A percentile compares a stretch with the other conserved stretches of the same genome.
These are phyloP conservation scores for Pyrocoelia pectoralis DNA, from an alignment of 2,888 invertebrate genomes.

Conservation along the genomic window DNA sequence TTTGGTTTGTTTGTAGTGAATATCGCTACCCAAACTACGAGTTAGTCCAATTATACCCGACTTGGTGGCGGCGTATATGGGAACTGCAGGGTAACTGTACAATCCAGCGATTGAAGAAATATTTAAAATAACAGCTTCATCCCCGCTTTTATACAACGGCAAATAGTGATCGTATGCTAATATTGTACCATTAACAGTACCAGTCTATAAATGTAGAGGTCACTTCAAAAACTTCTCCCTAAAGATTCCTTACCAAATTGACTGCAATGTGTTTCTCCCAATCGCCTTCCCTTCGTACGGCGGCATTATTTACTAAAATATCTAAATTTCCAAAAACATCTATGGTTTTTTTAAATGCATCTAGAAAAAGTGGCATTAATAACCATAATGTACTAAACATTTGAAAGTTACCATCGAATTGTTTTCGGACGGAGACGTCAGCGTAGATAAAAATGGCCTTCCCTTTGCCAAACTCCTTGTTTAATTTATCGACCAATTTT, in stretches of 20 bases:
- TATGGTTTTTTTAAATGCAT: constrained; percentile 5
- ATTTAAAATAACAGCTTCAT: background rate
- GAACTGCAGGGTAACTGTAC: background rate
- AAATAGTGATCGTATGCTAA: background rate
- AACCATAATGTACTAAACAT: background rate
- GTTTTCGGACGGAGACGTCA: constrained; percentile 76
- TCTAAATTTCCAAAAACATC: background rate
- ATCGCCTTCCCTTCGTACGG: background rate
- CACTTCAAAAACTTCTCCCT: too few species aligned
- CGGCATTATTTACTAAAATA: constrained; percentile 14
- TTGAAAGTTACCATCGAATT: constrained; percentile 68
- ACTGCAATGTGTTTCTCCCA: constrained; percentile 11
- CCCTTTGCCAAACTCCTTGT: constrained; percentile 72
- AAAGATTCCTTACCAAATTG: constrained; percentile 24
- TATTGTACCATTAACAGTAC: background rate
- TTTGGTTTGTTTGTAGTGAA: constrained; percentile 52
- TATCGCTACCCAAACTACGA: constrained; percentile 46
- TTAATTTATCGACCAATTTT: constrained; percentile 68
- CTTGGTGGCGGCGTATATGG: constrained; percentile 48
- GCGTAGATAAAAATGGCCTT: constrained; percentile 74
- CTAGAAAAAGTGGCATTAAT: constrained; percentile 10
- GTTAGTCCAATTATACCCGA: constrained; percentile 53
- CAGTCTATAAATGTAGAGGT: constrained; percentile 42
- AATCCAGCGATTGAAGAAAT: background rate
- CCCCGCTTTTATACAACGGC: background rate